Evolutionary conservation across 2,888 invertebrate genomes (phyloP).

Genomic region (Blastobasis adustella): DNA sequence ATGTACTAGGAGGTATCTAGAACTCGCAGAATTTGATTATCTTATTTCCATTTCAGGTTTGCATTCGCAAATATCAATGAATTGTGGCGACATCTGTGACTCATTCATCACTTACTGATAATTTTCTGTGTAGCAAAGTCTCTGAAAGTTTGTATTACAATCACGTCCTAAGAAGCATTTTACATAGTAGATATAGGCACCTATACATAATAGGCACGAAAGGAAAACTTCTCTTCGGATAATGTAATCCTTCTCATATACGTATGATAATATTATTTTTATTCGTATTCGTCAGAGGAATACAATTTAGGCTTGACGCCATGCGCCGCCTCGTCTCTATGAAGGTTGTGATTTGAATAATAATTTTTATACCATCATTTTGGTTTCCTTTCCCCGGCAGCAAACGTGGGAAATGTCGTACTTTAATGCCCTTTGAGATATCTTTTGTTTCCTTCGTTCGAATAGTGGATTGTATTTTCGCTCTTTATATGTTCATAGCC

Average conservation of each 20-base stretch:
- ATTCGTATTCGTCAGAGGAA: conserved; percentile 58
- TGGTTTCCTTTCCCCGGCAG: conserved; percentile 63
- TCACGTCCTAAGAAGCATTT: conserved; percentile 2
- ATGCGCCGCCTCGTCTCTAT: conserved; percentile 49
- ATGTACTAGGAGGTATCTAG: not conserved
- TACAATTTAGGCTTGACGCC: conserved; percentile 66
- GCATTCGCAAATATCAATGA: too few species aligned
- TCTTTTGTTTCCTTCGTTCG: conserved; percentile 30
- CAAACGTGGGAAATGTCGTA: conserved; percentile 67
- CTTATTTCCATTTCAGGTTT: too few species aligned
- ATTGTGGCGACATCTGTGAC: too few species aligned
- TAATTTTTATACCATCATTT: conserved; percentile 68
- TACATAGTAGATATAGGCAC: too few species aligned
- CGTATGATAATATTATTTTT: conserved; percentile 52
- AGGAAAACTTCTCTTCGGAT: conserved; percentile 32
- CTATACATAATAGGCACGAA: conserved; percentile 1
- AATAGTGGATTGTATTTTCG: conserved; percentile 20
- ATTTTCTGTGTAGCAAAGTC: too few species aligned
- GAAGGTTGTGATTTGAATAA: conserved; percentile 69
- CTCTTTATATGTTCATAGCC: not conserved
- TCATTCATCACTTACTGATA: too few species aligned
- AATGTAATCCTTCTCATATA: conserved; percentile 31
- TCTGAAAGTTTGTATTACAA: too few species aligned
- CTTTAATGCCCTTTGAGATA: conserved; percentile 55
- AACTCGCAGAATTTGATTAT: too few species aligned